These are phyloP conservation scores for Ichneumoninae sp. DNA, from an alignment of 2,888 invertebrate species.

Conservation along the genomic window DNA sequence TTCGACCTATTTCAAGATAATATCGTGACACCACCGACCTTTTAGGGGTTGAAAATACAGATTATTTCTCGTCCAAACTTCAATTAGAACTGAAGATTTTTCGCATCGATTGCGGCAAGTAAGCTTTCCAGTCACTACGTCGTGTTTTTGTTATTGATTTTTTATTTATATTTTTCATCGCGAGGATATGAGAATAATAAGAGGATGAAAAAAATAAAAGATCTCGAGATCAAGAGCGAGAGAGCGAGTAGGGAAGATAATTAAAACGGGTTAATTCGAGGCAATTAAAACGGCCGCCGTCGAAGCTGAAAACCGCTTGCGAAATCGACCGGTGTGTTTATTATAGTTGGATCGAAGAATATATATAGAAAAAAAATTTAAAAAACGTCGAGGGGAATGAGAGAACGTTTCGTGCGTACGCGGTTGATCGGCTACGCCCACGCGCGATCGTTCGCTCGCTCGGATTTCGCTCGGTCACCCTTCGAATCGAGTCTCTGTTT, in stretches of 20 bases:
- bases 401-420: conserved; percentile 55
- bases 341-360: conserved; percentile 43
- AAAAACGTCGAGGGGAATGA: conserved; percentile 26
- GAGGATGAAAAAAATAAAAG: conserved; percentile 29
- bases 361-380: conserved; percentile 12
- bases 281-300: conserved; percentile 75
- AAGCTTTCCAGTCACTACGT: neutral
- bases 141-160: neutral
- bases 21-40: too few relatives aligned
- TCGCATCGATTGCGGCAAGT: neutral
- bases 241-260: conserved; percentile 66
- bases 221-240: conserved; percentile 53
- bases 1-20: too few relatives aligned
- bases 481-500: conserved; percentile 57
- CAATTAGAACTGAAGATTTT: neutral
- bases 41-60: too few relatives aligned
- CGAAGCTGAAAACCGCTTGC: conserved; percentile 70
- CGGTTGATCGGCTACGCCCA: conserved; percentile 69
- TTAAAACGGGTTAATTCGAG: conserved; percentile 77
- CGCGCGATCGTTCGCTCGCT: conserved; percentile 65
- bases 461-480: conserved; percentile 71
- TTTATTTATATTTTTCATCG: neutral
- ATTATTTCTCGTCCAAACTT: too few relatives aligned
- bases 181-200: conserved; percentile 9
- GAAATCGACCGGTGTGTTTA: conserved; percentile 57